Evolutionary conservation across 2,888 invertebrate genomes (phyloP).

Genomic region (Leucophora obtusa): DNA sequence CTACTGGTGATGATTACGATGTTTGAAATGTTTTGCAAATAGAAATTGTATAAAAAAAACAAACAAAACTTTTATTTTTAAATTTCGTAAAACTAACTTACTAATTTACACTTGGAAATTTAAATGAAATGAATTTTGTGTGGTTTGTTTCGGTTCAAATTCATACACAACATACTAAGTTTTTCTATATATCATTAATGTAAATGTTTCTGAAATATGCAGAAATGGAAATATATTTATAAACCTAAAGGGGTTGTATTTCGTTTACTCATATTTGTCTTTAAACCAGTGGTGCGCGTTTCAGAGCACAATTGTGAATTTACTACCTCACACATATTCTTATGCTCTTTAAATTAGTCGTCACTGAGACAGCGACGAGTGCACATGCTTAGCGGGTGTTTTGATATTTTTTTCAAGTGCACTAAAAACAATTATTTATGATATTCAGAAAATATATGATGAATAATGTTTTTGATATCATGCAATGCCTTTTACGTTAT

Average conservation of each 20-base stretch:
- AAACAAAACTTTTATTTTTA: background rate
- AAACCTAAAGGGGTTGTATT: conserved; percentile 20
- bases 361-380: no score
- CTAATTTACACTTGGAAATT: conserved; percentile 53
- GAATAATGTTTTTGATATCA: no score
- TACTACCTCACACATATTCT: no score
- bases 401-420: no score
- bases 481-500: no score
- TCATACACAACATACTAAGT: conserved; percentile 1
- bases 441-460: no score
- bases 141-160: conserved; percentile 22
- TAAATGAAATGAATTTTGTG: conserved; percentile 36
- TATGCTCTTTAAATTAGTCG: no score
- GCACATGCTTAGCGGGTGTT: no score
- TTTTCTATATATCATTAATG: background rate
- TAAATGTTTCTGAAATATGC: background rate
- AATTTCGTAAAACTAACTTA: conserved; percentile 36
- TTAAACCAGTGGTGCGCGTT: no score
- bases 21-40: background rate
- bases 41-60: background rate
- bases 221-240: background rate
- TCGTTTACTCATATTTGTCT: conserved; percentile 42
- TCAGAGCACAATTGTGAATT: no score
- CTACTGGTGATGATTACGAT: background rate
- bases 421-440: no score